Evolutionary conservation across 2,888 invertebrate genomes (phyloP).

Genomic region (Cyclophora albipunctata): DNA sequence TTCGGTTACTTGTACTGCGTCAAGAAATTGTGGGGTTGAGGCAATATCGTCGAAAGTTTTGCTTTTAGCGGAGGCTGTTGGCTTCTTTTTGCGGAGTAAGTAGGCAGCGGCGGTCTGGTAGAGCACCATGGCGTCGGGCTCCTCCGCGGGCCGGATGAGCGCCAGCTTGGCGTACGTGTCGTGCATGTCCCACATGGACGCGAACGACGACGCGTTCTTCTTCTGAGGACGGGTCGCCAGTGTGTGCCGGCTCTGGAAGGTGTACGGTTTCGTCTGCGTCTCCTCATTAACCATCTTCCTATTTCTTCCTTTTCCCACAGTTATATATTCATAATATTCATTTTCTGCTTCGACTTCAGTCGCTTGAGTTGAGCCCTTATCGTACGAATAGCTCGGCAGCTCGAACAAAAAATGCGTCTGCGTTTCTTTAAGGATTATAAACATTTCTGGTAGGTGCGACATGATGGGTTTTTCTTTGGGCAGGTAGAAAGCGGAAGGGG

Average conservation of each 20-base stretch:
- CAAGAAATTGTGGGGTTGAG: constrained; percentile 62
- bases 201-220: constrained; percentile 77
- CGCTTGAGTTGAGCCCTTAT: constrained; percentile 76
- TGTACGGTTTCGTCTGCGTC: constrained; percentile 78
- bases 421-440: constrained; percentile 80
- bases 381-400: constrained; percentile 77
- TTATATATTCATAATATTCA: constrained; percentile 79
- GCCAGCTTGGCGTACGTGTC: constrained; percentile 78
- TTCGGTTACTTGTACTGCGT: constrained; percentile 80
- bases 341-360: constrained; percentile 76
- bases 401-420: constrained; percentile 79
- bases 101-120: constrained; percentile 52
- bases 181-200: constrained; percentile 86
- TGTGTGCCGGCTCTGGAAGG: constrained; percentile 79
- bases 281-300: constrained; percentile 80
- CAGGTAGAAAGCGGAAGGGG: constrained; percentile 61
- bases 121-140: constrained; percentile 64
- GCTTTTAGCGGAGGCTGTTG: constrained; percentile 15
- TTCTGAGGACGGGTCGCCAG: constrained; percentile 72
- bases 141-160: constrained; percentile 32
- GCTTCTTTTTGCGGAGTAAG: constrained; percentile 45
- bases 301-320: constrained; percentile 79
- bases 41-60: constrained; percentile 47
- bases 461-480: constrained; percentile 42
- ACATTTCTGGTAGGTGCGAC: constrained; percentile 74